phyloP scores from a whole-genome alignment of 2,888 invertebrate species.

The Callimorpha dominula region DNA sequence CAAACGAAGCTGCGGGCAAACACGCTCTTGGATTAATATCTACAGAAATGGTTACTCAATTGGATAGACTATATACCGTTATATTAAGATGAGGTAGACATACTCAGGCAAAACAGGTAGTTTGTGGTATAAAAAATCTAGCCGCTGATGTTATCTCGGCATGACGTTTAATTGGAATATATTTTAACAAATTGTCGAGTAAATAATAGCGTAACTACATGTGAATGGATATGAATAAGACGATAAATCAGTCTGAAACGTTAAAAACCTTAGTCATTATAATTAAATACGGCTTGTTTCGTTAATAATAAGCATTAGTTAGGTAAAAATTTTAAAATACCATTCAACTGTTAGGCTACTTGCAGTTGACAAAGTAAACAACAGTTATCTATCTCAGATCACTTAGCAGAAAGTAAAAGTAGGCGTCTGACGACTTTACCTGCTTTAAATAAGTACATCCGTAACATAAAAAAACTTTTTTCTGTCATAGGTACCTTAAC shows the following conservation, averaged over 20 bases:
- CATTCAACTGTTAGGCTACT: neutral
- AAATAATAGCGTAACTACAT: neutral
- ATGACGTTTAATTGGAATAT: neutral
- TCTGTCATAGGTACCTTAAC: neutral
- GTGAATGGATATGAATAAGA: neutral
- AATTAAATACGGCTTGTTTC: neutral
- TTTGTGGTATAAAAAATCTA: neutral
- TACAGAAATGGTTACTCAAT: neutral
- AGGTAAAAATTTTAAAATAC: neutral
- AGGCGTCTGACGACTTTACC: too few species aligned
- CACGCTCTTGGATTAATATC: too few species aligned
- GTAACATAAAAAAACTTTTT: neutral
- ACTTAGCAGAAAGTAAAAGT: too few species aligned
- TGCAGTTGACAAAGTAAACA: neutral
- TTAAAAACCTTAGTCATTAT: neutral
- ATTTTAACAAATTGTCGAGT: conserved; percentile 5
- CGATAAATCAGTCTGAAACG: neutral
- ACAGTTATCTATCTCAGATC: too few species aligned
- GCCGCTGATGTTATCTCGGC: neutral
- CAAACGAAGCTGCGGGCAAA: too few species aligned
- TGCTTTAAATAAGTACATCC: too few species aligned
- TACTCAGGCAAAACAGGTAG: neutral
- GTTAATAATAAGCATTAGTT: neutral
- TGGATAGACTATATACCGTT: neutral
- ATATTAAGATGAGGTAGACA: neutral